Base-by-base conservation (phyloP, 2,113 vertebrate species). In the Amphiprion percula region DNA sequence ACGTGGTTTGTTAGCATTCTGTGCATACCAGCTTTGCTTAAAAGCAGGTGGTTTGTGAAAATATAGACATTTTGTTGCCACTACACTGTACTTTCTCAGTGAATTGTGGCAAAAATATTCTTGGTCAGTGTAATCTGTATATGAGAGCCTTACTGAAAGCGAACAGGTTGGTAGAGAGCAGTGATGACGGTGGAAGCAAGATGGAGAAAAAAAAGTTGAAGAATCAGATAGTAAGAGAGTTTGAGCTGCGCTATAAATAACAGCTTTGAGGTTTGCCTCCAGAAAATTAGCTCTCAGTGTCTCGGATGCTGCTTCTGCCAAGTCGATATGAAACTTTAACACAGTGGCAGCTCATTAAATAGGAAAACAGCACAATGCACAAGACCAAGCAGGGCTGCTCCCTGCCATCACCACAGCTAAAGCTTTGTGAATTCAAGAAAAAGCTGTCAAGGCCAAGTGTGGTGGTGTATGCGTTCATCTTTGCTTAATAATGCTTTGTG, bases 261-360 rank as follows among this genome's bases (percentile, higher is more conserved):
- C 72, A 67, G 63, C 81, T 88, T 88, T 85, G 84, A 90, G 82
- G 87, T 90, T 87, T 75, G 41, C 67, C 50, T 85, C 47, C 59
- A 79, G 83, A 88, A 87, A 86, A 89, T 85, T 79, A 79, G 84
- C 77, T 81, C 73, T 60, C 47, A 21, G 69, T 47, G 72, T 80
- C 79, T 81, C 73, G 60, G 81, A 77, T 70, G 84, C 68, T 78
- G 78, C 81, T 66, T 82, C 76, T 82, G 77, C 77, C 80, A 78
- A 88, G 80, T 80, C 68, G 16, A 86, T 77, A 70, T 84, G 77
- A 90, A 90, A 86, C 77, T 86, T 89, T 83, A 81, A 75, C 71
- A 74, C 67, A 10, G 72, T 81, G 86, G 83, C 86, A 91, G 87
- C 89, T 93, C 91, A 93, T 92, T 92, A 92, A 92, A 84, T 30